Percentiles rank a stretch among this genome's conserved stretches.
Evolutionary conservation across 64 coral and sea anemone genomes (phyloP).

Genomic region (Montipora efflorescens): DNA sequence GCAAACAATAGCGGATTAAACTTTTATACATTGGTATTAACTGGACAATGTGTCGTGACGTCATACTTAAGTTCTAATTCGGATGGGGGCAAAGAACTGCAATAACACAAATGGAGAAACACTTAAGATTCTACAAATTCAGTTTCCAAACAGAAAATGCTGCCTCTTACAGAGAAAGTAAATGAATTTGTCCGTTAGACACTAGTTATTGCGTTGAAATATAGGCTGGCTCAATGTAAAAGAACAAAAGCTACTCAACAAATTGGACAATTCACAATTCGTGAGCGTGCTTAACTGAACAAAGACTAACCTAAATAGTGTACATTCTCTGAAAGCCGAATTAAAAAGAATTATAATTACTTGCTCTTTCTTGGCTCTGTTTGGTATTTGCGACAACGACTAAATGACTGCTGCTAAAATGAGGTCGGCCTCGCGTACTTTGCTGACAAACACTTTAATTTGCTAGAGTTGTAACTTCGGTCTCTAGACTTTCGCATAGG

Average conservation of each 20-base stretch:
- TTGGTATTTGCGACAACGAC: background rate
- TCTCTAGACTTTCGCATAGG: no score
- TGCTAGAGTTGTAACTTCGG: background rate
- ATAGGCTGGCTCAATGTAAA: background rate
- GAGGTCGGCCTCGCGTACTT: no score
- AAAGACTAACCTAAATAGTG: background rate
- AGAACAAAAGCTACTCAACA: background rate
- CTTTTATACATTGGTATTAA: slow-evolving; percentile 35
- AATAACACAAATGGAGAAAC: slow-evolving; percentile 7
- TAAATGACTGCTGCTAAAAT: no score
- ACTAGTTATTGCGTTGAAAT: background rate
- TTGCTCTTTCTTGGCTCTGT: background rate
- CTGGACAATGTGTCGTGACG: background rate
- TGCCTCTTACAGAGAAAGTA: background rate
- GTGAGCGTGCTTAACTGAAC: background rate
- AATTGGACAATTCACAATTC: background rate
- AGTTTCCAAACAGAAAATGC: background rate
- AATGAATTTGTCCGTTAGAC: background rate
- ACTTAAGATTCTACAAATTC: background rate
- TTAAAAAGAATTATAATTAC: slow-evolving; percentile 26
- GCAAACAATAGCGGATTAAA: background rate
- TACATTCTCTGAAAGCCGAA: slow-evolving; percentile 23
- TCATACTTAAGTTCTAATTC: background rate
- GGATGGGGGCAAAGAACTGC: background rate
- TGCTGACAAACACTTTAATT: no score